These are phyloP conservation scores for Schizothorax lantsangensis DNA, from an alignment of 2,797 vertebrate genomes.

Conservation along the genomic window DNA sequence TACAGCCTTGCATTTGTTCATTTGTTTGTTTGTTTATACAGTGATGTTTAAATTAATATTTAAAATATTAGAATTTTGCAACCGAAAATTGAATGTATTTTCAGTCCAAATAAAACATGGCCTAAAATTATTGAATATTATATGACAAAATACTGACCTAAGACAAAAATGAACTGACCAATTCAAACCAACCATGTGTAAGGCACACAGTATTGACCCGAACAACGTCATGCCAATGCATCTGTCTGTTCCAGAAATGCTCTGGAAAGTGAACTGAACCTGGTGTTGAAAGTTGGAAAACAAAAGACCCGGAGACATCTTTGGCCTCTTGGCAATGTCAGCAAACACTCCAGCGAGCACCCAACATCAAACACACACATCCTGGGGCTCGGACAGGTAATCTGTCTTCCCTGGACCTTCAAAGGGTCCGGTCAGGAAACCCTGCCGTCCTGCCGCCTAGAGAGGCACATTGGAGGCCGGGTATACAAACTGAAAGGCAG, in stretches of 20 bases:
- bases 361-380: slow-evolving; percentile 57
- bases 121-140: neutral
- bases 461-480: slow-evolving; percentile 33
- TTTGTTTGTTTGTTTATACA: neutral
- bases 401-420: slow-evolving; percentile 60
- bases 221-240: slow-evolving; percentile 18
- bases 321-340: slow-evolving; percentile 57
- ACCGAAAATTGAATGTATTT: neutral
- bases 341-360: slow-evolving; percentile 50
- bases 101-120: neutral
- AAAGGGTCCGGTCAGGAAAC: slow-evolving; percentile 60
- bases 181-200: neutral
- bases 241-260: slow-evolving; percentile 36
- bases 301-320: slow-evolving; percentile 46
- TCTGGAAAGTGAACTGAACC: slow-evolving; percentile 43
- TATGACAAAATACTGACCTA: neutral
- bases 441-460: slow-evolving; percentile 41
- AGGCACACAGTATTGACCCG: neutral
- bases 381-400: slow-evolving; percentile 56
- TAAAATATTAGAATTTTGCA: neutral
- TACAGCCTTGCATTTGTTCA: no score
- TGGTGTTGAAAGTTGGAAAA: slow-evolving; percentile 45
- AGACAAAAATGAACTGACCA: neutral
- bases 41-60: neutral
- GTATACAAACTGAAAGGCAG: slow-evolving; percentile 47